Evolutionary conservation across 2,888 invertebrate species (phyloP).

Genomic region (Automeris io): DNA sequence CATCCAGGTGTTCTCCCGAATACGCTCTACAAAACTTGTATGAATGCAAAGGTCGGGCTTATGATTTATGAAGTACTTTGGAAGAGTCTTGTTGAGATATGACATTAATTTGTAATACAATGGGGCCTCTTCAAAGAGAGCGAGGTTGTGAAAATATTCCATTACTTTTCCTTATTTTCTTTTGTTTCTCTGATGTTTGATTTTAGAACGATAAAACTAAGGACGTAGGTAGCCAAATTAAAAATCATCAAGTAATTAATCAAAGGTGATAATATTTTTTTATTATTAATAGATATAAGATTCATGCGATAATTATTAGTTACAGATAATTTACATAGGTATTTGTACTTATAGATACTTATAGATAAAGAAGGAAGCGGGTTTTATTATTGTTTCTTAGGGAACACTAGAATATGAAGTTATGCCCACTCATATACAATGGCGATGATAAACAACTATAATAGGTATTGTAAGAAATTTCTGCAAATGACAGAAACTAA

Average conservation of each 20-base stretch:
- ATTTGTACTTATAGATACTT: too few relatives aligned
- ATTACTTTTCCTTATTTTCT: not conserved
- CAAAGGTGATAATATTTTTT: too few relatives aligned
- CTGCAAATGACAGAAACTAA: not conserved
- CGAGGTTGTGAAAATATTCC: not conserved
- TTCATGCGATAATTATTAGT: too few relatives aligned
- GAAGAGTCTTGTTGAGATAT: not conserved
- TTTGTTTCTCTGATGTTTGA: too few relatives aligned
- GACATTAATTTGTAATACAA: slow-evolving; percentile 1
- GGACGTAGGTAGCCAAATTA: too few relatives aligned
- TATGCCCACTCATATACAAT: not conserved
- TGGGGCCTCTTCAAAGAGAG: not conserved
- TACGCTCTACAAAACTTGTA: not conserved
- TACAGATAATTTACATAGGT: too few relatives aligned
- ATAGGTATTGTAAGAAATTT: not conserved
- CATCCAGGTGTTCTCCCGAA: slow-evolving; percentile 1
- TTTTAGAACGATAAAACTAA: too few relatives aligned
- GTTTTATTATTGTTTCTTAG: too few relatives aligned
- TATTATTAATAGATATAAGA: too few relatives aligned
- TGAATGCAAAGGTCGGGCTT: slow-evolving; percentile 1
- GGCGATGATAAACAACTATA: not conserved
- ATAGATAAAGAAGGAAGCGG: too few relatives aligned
- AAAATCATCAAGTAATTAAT: too few relatives aligned
- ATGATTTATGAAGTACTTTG: slow-evolving; percentile 3
- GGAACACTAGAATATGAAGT: too few relatives aligned